Base-by-base conservation (phyloP, 2,888 invertebrate species). In the Ariolimax columbianus region DNA sequence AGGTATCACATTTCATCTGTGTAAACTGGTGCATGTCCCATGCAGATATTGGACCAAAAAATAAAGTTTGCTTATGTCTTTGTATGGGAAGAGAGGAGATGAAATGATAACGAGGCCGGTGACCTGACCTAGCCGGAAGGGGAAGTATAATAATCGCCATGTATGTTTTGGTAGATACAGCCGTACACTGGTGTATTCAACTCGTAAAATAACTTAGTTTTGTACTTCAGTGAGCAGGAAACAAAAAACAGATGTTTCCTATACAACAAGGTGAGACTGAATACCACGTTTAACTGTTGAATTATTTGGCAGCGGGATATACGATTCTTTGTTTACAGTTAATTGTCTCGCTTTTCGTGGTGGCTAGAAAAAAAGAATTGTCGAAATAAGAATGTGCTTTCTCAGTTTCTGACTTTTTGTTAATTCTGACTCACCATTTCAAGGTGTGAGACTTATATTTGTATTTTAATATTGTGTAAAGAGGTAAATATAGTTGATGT, bases 231-330 rank as follows among this genome's bases (percentile, higher is more conserved):
- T 7, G 38, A 79, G 26, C 30, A 63, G 84, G 79, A 79, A 84
- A 70, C 40, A 47, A 83, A 55, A n/a, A 68, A 36, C 36, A 51
- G 33, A 84, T 84, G 84, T 84, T 84, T 84, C 84, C 84, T 59
- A 79, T 70, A 36, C 84, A 84, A 79, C 84, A 68, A 79, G 84
- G 84, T 84, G 51, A 55, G 47, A 70, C 30, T 26, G 66, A 66
- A 66, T 6, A 66, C 3, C 19, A 19, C 36, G 33, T 70, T 63
- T 63, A 3, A n/a, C 26, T 63, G 63, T 63, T 14, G 9, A 30
- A 63, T 3, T 14, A 23, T 63, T 63, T n/a, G 63, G 17, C 55
- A 23, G 55, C 23, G 19, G 23, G 3, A 55, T 55, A 55, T 55
- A 55, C 14, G 23, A 3, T 55, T 17, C 17, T 55, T 55, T 55